Evolutionary conservation across 2,888 invertebrate species (phyloP).

Genomic region (Drosophila peninsularis): DNA sequence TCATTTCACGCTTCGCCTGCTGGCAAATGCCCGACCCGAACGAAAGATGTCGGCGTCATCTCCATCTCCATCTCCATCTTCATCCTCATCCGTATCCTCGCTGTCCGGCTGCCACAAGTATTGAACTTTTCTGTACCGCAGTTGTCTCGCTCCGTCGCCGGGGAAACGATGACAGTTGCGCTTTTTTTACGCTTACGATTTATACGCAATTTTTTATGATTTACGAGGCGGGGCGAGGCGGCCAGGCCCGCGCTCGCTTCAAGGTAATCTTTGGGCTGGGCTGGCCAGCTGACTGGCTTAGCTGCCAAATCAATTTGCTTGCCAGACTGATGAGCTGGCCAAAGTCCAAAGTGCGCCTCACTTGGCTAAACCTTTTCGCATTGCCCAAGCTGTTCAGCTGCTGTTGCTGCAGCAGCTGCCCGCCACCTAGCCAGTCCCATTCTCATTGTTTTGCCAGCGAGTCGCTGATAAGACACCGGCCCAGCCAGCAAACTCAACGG

Average conservation of each 20-base stretch:
- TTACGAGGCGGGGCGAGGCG: slow-evolving; percentile 45
- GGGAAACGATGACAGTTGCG: slow-evolving; percentile 75
- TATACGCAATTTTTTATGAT: slow-evolving; percentile 69
- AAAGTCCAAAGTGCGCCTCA: slow-evolving; percentile 14
- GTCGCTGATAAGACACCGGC: slow-evolving; percentile 42
- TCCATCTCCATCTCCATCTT: not conserved
- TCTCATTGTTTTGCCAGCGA: slow-evolving; percentile 42
- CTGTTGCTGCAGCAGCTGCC: slow-evolving; percentile 12
- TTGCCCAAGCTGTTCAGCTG: slow-evolving; percentile 25
- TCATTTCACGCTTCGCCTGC: slow-evolving; percentile 69
- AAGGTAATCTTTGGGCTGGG: slow-evolving; percentile 49
- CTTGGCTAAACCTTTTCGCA: slow-evolving; percentile 36
- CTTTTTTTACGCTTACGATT: slow-evolving; percentile 56
- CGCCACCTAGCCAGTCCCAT: not conserved
- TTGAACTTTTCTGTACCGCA: slow-evolving; percentile 49
- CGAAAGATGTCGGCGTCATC: slow-evolving; percentile 37
- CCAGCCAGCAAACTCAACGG: slow-evolving; percentile 43
- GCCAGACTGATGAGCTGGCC: slow-evolving; percentile 28
- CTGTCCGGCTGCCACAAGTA: slow-evolving; percentile 30
- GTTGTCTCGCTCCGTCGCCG: slow-evolving; percentile 19
- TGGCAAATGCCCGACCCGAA: slow-evolving; percentile 42
- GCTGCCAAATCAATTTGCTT: slow-evolving; percentile 67
- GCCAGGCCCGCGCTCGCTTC: slow-evolving; percentile 22
- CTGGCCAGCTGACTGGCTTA: slow-evolving; percentile 19
- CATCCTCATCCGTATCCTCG: slow-evolving; percentile 4